Conservation (phyloP, 92 coral and sea anemone genomes). For the Phenganax stokvisi region DNA sequence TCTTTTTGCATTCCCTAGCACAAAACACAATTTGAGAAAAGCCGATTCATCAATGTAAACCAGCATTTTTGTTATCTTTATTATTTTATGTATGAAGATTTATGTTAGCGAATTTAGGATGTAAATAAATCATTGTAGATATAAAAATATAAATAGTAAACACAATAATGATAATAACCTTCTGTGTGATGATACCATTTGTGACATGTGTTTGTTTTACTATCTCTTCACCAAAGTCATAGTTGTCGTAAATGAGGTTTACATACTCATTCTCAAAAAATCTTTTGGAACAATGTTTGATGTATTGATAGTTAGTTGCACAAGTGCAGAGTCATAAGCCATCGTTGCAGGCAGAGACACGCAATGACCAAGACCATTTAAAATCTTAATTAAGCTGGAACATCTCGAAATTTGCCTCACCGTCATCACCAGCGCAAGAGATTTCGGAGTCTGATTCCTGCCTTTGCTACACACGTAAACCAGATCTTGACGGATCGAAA, state of each 20-base stretch:
- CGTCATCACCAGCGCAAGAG: slow-evolving; percentile 41
- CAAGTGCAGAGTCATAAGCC: slow-evolving; percentile 44
- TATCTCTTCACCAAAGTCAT: neutral
- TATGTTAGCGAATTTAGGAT: too few species aligned
- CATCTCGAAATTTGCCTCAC: slow-evolving; percentile 41
- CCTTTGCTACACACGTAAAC: slow-evolving; percentile 10
- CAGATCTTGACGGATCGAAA: slow-evolving; percentile 43
- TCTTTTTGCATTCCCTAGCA: too few species aligned
- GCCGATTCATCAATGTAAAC: too few species aligned
- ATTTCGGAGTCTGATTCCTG: slow-evolving; percentile 34
- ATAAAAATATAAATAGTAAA: too few species aligned
- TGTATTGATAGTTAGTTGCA: slow-evolving; percentile 23
- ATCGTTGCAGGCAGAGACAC: slow-evolving; percentile 33
- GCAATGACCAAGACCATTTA: slow-evolving; percentile 42
- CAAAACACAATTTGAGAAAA: too few species aligned
- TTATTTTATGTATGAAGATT: too few species aligned
- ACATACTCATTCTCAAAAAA: neutral
- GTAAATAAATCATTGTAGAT: too few species aligned
- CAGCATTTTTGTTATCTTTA: too few species aligned
- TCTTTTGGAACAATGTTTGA: neutral
- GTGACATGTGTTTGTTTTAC: neutral
- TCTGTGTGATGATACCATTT: neutral
- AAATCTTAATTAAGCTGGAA: slow-evolving; percentile 24
- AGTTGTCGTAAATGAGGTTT: neutral
- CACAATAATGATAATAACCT: too few species aligned